Base-by-base conservation (phyloP, 2,888 invertebrate genomes). In the Cybosia mesomella region DNA sequence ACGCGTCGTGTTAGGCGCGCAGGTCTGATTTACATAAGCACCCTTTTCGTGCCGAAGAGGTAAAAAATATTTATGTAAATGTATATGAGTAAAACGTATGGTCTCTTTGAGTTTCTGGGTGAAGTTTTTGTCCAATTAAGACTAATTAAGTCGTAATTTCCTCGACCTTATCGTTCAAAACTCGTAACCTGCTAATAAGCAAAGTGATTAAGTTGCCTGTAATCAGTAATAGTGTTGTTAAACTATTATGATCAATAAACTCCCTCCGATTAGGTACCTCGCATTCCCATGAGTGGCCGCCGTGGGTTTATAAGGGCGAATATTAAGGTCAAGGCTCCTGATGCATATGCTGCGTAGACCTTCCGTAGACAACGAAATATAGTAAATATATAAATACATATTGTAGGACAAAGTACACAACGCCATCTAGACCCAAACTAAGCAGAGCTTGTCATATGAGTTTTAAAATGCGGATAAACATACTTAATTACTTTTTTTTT, bases 211-310 rank as follows among this genome's bases (percentile, higher is more conserved):
- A 58, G 36, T 54, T 32, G 24, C 55, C 59, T 49, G 21, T 53
- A 68, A 64, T 68, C 60, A 61, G 10, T 61, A 65, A 65, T 36
- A 55, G 62, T 34, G 62, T 53, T 34, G 62, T 62, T 53, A 49
- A 58, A 39, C n/a, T 36, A 58, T 65, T 62, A 68, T 65, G 61
- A 21, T 18, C 69, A 34, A 65, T 65, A 69, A 69, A 69, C 5
- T 7, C 4, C 13, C 34, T 5, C 21, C 28, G 55, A 61, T 66
- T 61, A 55, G 36, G 60, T 66, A 8, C 32, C n/a, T 61, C 0
- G 13, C 49, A 49, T 49, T 49, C 13, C 28, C n/a, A n/a, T 49
- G 39, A 5, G 28, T 11, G 28, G 2, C 28, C 28, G 28, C 2
- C 49, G 28, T 49, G 43, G 43, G 5, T 13, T 49, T 49, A 39